Evolutionary conservation across 2,113 vertebrate species (phyloP), one percentile per base, ranked within the genome.

Genomic region (Mustela nigripes): DNA sequence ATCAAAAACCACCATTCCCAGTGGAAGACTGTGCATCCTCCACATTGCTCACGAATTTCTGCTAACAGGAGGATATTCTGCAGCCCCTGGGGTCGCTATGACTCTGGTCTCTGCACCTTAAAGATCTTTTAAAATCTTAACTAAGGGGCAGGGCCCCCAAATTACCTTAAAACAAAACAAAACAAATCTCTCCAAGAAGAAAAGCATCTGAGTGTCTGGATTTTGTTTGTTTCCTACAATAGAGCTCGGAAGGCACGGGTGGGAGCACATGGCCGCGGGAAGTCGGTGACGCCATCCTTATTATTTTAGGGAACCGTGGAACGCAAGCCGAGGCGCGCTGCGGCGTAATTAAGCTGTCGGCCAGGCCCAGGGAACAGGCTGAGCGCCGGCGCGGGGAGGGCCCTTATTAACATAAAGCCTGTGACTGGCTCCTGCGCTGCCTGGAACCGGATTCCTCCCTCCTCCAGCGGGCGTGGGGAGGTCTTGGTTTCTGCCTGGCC

Each of bases 221-320:
- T 76, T 92, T 83, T 94, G 82, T 94, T 69, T 89, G 93, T 91
- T 95, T 95, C 90, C 69, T 94, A 92, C 97, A 97, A 95, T 87
- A 97, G 93, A 85, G 79, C 93, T 94, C 86, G 22, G 94, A 63
- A 95, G 79, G 87, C 97, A 62, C 33, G 48, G 48, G 94, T n/a
- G 45, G 65, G 79, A 87, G 95, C 97, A 92, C 97, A 91, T 92
- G 96, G 97, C 95, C 14, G 1, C 19, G n/a, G 88, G 86, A 91
- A 95, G 94, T 65, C 3, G 69, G 97, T 98, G 98, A 98, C 95
- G 97, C 95, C 97, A 98, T 95, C 89, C 97, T 97, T 88, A 97
- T 98, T 96, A 98, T 97, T 97, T 97, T 92, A 90, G 67, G 97
- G 95, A 96, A 62, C 84, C 91, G 36, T 10, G 93, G 56, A 92